Percentiles rank a stretch among this genome's conserved stretches.
phyloP scores from a whole-genome alignment of 2,797 vertebrate genomes.

The Lates japonicus region DNA sequence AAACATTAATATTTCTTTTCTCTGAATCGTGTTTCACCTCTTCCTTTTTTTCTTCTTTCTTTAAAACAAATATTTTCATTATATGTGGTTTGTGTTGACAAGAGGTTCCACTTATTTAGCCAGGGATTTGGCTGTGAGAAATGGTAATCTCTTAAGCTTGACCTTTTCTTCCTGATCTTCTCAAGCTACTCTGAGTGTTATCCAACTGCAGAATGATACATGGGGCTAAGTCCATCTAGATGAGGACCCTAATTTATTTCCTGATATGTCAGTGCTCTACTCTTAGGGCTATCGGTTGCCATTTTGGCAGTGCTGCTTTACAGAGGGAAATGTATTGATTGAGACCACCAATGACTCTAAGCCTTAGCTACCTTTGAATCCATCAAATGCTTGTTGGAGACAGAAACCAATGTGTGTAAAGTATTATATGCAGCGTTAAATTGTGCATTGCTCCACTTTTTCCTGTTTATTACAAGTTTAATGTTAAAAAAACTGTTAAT shows the following conservation, averaged over 20 bases:
- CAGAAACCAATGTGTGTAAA: neutral
- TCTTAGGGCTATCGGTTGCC: conserved; percentile 32
- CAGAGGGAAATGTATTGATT: conserved; percentile 52
- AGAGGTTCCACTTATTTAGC: conserved; percentile 30
- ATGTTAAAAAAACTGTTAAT: neutral
- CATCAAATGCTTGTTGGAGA: conserved; percentile 13
- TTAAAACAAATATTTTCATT: conserved; percentile 18
- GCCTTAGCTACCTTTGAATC: conserved; percentile 36
- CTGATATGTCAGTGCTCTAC: conserved; percentile 22
- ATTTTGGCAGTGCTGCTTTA: conserved; percentile 44
- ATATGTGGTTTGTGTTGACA: conserved; percentile 33
- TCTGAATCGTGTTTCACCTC: neutral
- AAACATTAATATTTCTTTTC: neutral
- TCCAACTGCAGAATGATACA: conserved; percentile 54
- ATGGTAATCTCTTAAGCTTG: conserved; percentile 57
- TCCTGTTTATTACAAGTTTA: neutral
- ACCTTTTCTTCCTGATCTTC: conserved; percentile 64
- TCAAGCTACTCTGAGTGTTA: conserved; percentile 38
- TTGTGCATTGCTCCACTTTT: neutral
- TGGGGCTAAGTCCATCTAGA: conserved; percentile 37
- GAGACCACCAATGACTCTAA: conserved; percentile 10
- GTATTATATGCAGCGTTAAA: neutral
- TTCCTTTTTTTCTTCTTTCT: neutral
- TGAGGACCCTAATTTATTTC: conserved; percentile 56
- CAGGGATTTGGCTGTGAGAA: conserved; percentile 42